These are phyloP conservation scores for Zonotrichia albicollis DNA, from an alignment of 2,797 vertebrate genomes.

Conservation along the genomic window DNA sequence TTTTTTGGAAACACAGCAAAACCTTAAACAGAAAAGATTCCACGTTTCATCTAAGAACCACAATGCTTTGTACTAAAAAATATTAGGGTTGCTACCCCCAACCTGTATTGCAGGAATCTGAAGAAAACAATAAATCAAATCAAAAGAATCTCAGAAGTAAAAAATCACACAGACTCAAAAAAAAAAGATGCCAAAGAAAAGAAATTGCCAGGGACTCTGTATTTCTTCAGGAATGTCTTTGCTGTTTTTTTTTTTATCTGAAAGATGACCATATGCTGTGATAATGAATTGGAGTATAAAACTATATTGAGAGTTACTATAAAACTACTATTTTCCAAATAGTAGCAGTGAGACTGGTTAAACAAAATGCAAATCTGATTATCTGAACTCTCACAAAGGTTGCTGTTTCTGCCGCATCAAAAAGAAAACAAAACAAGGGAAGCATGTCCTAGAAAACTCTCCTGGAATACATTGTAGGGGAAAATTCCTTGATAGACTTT, in stretches of 20 bases:
- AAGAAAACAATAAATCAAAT: neutral
- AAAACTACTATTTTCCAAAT: neutral
- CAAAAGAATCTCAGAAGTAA: neutral
- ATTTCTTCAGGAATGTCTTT: neutral
- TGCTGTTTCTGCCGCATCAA: neutral
- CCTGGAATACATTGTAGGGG: neutral
- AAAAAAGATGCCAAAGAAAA: neutral
- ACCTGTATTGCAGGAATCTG: neutral
- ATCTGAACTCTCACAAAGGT: neutral
- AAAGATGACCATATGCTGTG: neutral
- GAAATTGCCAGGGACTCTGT: neutral
- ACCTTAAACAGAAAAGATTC: neutral
- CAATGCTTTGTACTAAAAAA: neutral
- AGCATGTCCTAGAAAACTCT: neutral
- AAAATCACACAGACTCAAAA: neutral
- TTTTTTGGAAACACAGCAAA: neutral
- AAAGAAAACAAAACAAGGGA: neutral
- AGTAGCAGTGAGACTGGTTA: neutral
- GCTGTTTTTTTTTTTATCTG: neutral
- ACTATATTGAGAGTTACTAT: neutral
- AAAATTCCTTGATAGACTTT: constrained; percentile 15
- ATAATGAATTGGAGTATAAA: neutral
- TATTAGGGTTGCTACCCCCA: neutral
- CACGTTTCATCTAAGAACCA: neutral
- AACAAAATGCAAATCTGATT: neutral